These are phyloP conservation scores for Magallana nippona DNA, from an alignment of 2,888 invertebrate species.

Conservation along the genomic window DNA sequence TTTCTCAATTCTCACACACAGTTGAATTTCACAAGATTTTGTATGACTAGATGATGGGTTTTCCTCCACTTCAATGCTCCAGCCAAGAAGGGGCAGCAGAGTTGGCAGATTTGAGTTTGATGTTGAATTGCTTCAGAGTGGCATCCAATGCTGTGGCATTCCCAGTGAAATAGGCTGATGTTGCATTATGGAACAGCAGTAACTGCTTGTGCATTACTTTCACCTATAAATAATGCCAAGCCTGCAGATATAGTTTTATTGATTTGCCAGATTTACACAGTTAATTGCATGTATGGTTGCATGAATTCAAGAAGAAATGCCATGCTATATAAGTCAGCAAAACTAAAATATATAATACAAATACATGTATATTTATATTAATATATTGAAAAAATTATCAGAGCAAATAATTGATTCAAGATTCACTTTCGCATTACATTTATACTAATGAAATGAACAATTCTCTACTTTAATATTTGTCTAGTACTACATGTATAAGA, in stretches of 20 bases:
- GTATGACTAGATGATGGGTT: not conserved
- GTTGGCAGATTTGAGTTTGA: slow-evolving; percentile 91
- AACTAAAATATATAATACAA: no score
- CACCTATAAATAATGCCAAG: slow-evolving; percentile 84
- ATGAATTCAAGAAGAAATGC: no score
- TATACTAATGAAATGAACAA: no score
- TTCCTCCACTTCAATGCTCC: slow-evolving; percentile 81
- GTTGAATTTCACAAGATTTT: not conserved
- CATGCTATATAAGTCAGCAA: no score
- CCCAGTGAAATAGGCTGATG: slow-evolving; percentile 97
- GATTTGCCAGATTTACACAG: no score
- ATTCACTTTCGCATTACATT: no score
- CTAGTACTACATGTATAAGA: no score
- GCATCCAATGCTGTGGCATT: slow-evolving; percentile 96
- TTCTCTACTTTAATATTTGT: no score
- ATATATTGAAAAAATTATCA: no score
- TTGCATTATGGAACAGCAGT: slow-evolving; percentile 96
- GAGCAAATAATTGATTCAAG: no score
- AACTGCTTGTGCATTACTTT: slow-evolving; percentile 99
- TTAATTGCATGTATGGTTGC: no score
- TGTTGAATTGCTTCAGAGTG: slow-evolving; percentile 96
- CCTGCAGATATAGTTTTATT: not conserved
- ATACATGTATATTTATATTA: no score
- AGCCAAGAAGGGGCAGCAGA: slow-evolving; percentile 89
- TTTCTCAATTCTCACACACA: not conserved